Evolutionary conservation across 1,140 invertebrate genomes (phyloP), one percentile per base, ranked within the genome.

Genomic region (Ditylenchus dipsaci): DNA sequence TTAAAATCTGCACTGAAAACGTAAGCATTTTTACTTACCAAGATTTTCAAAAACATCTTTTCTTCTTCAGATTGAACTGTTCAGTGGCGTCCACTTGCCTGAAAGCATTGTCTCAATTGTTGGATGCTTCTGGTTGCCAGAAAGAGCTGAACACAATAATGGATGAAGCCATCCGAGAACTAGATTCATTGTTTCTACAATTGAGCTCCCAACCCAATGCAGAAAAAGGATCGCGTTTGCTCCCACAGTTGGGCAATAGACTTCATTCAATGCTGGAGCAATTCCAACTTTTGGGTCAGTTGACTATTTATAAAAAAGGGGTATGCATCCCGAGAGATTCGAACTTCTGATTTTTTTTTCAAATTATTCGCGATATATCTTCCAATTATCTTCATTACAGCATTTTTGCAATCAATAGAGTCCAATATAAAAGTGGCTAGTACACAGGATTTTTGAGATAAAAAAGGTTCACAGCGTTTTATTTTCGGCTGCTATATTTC

Each of bases 221-320:
- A 19, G 65, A 79, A 42, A 64, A 68, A 21, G 69, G 63, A 17
- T 26, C 47, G 9, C 76, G 69, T 43, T 57, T 72, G 11, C 29
- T 75, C 58, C 63, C 73, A 47, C 42, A 65, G 42, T 21, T 79
- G n/a, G 64, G 73, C 38, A 65, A 70, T 30, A 49, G 65, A 38
- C 59, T 82, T 42, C 72, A 82, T 29, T 62, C 69, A 29, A 45
- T 66, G 38, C 59, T 83, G 67, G 81, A 80, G 62, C 81, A 81
- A 67, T 80, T 73, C 27, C 68, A 78, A 26, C 43, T 80, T 53
- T 76, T 80, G 23, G 78, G 78, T 70, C 57, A 73, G 49, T 53
- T 15, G 15, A 53, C 3, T 26, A 53, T 5, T 3, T 8, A 53
- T 21, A 21, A 21, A 53, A 53, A 21, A 53, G n/a, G 49, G 15